These are phyloP conservation scores for Phenganax marumi DNA, from an alignment of 92 coral and sea anemone species.

Conservation along the genomic window DNA sequence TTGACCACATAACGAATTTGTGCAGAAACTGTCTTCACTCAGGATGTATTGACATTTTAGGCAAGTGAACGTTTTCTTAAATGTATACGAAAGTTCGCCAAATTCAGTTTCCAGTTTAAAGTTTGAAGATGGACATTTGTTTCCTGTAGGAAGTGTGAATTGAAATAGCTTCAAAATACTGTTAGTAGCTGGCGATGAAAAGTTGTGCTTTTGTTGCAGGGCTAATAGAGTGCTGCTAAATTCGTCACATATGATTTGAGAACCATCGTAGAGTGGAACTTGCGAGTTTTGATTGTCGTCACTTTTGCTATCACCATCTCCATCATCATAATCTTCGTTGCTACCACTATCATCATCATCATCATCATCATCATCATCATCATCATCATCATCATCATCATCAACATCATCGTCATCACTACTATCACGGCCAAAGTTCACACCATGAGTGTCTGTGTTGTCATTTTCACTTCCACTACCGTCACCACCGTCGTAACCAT, in stretches of 20 bases:
- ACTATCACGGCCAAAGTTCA: not conserved
- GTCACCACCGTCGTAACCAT: not conserved
- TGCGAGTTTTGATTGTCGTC: constrained; percentile 16
- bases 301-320: constrained; percentile 9
- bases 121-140: constrained; percentile 54
- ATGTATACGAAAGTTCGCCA: constrained; percentile 44
- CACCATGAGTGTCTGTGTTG: not conserved
- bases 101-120: constrained; percentile 59
- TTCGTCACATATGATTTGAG: constrained; percentile 52
- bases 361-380: constrained; percentile 22
- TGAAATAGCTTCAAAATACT: constrained; percentile 55
- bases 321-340: constrained; percentile 11
- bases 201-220: constrained; percentile 62
- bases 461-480: not conserved
- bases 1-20: constrained; percentile 38
- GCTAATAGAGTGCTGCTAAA: constrained; percentile 59
- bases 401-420: not conserved
- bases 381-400: not conserved
- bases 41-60: constrained; percentile 54
- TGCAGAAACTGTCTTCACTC: constrained; percentile 49
- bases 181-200: constrained; percentile 59
- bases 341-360: constrained; percentile 15
- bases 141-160: constrained; percentile 53
- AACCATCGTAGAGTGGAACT: constrained; percentile 57
- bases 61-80: constrained; percentile 56